These are phyloP conservation scores for Caenorhabditis tropicalis DNA, from an alignment of 1,140 invertebrate species.

Conservation along the genomic window DNA sequence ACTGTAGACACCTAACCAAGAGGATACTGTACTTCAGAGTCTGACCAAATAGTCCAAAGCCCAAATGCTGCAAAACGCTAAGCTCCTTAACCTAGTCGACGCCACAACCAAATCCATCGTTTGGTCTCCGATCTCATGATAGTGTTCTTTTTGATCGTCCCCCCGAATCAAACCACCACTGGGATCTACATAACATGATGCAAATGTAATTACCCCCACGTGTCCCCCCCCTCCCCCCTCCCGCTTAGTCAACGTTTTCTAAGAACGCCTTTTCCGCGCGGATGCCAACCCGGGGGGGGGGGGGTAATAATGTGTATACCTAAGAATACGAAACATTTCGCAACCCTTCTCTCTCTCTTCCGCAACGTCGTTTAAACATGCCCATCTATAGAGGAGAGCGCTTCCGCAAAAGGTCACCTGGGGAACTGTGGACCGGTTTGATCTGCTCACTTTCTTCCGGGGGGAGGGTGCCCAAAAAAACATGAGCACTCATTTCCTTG, in stretches of 20 bases:
- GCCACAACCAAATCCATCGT: not conserved
- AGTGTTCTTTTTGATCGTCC: not conserved
- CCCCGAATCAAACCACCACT: not conserved
- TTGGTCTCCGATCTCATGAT: slow-evolving; percentile 36
- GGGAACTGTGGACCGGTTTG: not conserved
- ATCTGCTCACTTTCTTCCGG: not conserved
- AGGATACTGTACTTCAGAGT: too few relatives aligned
- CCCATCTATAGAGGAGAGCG: not conserved
- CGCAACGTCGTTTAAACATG: not conserved
- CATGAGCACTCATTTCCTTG: not conserved
- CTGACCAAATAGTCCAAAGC: not conserved
- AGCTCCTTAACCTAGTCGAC: slow-evolving; percentile 33
- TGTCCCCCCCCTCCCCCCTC: not conserved
- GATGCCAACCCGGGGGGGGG: too few relatives aligned
- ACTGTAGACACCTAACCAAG: too few relatives aligned
- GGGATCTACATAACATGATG: not conserved
- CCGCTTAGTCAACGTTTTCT: slow-evolving; percentile 4
- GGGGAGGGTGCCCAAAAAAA: slow-evolving; percentile 15
- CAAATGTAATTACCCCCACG: not conserved
- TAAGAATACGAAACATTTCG: not conserved
- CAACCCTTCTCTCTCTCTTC: not conserved
- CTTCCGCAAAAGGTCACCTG: slow-evolving; percentile 35
- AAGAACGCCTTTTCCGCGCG: not conserved
- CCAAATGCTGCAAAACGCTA: not conserved
- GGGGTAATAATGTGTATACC: not conserved